Evolutionary conservation across 2,113 vertebrate genomes (phyloP).

Genomic region (Plotosus lineatus): DNA sequence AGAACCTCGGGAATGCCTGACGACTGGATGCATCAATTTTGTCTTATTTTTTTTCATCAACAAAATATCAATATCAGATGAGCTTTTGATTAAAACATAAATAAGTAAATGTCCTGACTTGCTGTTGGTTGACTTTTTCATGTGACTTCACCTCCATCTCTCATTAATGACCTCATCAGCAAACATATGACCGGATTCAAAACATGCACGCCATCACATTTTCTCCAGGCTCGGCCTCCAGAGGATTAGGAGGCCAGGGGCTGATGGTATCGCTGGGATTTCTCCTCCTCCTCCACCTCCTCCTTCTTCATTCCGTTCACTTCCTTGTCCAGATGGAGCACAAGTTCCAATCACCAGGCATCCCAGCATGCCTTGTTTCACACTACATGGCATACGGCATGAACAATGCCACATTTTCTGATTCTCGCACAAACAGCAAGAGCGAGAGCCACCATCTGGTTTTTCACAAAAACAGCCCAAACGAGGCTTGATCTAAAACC

Average conservation of each 20-base stretch:
- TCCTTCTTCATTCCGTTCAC: not conserved
- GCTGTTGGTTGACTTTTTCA: not conserved
- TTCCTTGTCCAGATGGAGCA: conserved; percentile 46
- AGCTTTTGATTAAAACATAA: not conserved
- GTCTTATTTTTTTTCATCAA: not conserved
- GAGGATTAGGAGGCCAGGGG: not conserved
- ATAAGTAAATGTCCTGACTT: no score
- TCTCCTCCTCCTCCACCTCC: not conserved
- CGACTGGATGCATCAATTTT: no score
- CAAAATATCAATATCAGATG: not conserved
- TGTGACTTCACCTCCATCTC: conserved; percentile 4
- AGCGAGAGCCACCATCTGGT: conserved; percentile 51
- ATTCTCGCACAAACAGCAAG: conserved; percentile 41
- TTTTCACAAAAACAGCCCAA: conserved; percentile 34
- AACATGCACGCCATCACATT: not conserved
- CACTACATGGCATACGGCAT: conserved; percentile 29
- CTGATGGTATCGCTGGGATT: not conserved
- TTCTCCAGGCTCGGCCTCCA: not conserved
- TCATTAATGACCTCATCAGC: conserved; percentile 23
- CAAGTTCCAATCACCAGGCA: conserved; percentile 28
- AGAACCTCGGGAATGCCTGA: conserved; percentile 24
- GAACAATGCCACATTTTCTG: conserved; percentile 35
- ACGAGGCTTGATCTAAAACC: conserved; percentile 44
- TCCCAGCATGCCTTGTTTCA: conserved; percentile 53
- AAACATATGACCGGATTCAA: conserved; percentile 1